A percentile compares a stretch with the other conserved stretches of the same genome.
Evolutionary conservation across 1,140 invertebrate species (phyloP).

Genomic region (Macrosteles quadrilineatus): DNA sequence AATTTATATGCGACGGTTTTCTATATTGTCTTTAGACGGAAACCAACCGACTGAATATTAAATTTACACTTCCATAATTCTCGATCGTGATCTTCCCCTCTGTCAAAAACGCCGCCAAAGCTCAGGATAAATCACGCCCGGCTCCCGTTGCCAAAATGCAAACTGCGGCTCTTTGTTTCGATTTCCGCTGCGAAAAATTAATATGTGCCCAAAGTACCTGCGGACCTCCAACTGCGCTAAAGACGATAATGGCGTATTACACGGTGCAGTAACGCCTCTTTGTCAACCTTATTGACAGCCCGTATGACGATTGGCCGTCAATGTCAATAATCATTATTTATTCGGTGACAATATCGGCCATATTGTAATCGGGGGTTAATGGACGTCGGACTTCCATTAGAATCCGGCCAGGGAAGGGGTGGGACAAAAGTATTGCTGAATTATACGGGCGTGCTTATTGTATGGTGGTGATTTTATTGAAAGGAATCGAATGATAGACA

Average conservation of each 20-base stretch:
- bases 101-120: background rate
- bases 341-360: background rate
- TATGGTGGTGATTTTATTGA: too few relatives aligned
- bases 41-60: too few relatives aligned
- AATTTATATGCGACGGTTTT: too few relatives aligned
- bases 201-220: background rate
- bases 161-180: background rate
- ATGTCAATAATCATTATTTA: constrained; percentile 10
- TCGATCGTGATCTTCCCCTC: too few relatives aligned
- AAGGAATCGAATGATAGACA: too few relatives aligned
- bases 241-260: background rate
- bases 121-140: background rate
- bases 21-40: too few relatives aligned
- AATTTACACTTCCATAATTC: too few relatives aligned
- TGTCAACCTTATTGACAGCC: background rate
- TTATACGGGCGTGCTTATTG: background rate
- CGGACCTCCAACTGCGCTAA: background rate
- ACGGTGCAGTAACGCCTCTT: background rate
- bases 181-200: constrained; percentile 1
- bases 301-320: background rate
- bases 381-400: background rate
- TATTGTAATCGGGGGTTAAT: background rate
- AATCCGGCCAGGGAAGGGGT: background rate
- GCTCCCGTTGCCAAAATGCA: background rate
- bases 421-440: background rate